Evolutionary conservation across 2,888 invertebrate genomes (phyloP), one percentile per base, ranked within the genome.

Genomic region (Sarcophaga rosellei): DNA sequence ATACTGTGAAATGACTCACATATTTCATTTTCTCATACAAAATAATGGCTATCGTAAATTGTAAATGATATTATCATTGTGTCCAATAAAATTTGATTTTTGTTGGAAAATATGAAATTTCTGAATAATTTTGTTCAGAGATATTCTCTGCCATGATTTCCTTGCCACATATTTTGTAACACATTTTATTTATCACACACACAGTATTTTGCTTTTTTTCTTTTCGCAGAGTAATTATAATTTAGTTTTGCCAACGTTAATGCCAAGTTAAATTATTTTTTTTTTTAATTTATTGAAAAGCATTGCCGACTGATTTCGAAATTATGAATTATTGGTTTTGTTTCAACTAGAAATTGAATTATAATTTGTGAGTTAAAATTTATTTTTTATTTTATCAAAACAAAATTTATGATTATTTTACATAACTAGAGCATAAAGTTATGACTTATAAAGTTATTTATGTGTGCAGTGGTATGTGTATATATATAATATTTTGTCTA

Each of bases 61-160:
- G 73, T 62, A 62, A 72, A 73, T 62, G 10, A 62, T 73, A 63
- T 63, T 74, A 23, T 53, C 25, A 25, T 74, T 63, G 17, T 12
- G 53, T 4, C 17, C 17, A 53, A 53, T 47, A 74, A 63, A 53
- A 61, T 62, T 61, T 61, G 73, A 62, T 62, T 45, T 62, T 74
- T 72, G 25, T 20, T 72, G 17, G 57, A 20, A 61, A 72, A 61
- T 73, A 17, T 61, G 45, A 72, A 72, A 35, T 70, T n/a, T 70
- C 11, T 2, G 11, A 10, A 21, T 66, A 66, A 35, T 66, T 66
- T 66, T 63, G 4, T 63, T 63, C 23, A 15, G 17, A 25, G 23
- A 35, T 25, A 3, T 15, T 35, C 25, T 35, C 17, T 25, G 23
- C 17, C 8, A 25, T 8, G 17, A 25, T 15, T 17, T 63, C 15